Base-by-base conservation (phyloP, 2,888 invertebrate species). In the Perizoma affinitatum region DNA sequence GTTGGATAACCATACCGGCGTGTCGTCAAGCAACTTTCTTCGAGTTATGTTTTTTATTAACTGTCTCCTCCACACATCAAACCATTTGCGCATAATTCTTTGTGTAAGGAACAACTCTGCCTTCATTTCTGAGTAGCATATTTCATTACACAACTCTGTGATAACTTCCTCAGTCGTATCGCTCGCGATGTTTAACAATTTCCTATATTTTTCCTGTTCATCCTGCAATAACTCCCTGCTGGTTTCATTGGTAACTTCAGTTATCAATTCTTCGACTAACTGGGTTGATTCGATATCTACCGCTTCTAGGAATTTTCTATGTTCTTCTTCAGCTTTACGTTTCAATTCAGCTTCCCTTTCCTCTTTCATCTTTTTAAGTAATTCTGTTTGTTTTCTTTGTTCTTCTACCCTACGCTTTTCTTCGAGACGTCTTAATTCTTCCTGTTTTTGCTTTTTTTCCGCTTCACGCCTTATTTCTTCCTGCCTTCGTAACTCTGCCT, bases 1-100 rank as follows among this genome's bases (percentile, higher is more conserved):
- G 22, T 79, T 76, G 43, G 88, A 73, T 55, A 93, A 66, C 93
- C 93, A 93, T 43, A 91, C 84, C 5, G 93, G 93, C 4, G 92
- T 91, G 52, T 87, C 83, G 66, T 90, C 86, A 35, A 93, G 74
- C 38, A 90, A 74, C 52, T 65, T 78, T 48, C 92, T 76, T 65
- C 91, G 75, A 71, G 84, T 88, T 43, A 76, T 68, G 67, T 91
- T 92, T 66, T 84, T 81, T 4, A 71, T 52, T 44, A 81, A 84
- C 50, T 89, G 79, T 56, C 73, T 78, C 66, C 75, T 84, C 93
- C 93, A 93, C 45, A 86, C 68, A 66, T 70, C 43, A 68, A 84
- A 88, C 86, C 85, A 93, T 75, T 88, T 91, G 53, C 72, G 84
- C 81, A 82, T 86, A 55, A 88, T 68, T 69, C 79, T 87, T 47